phyloP scores from a whole-genome alignment of 2,888 invertebrate genomes.

The Pycnomerus fuliginosus region DNA sequence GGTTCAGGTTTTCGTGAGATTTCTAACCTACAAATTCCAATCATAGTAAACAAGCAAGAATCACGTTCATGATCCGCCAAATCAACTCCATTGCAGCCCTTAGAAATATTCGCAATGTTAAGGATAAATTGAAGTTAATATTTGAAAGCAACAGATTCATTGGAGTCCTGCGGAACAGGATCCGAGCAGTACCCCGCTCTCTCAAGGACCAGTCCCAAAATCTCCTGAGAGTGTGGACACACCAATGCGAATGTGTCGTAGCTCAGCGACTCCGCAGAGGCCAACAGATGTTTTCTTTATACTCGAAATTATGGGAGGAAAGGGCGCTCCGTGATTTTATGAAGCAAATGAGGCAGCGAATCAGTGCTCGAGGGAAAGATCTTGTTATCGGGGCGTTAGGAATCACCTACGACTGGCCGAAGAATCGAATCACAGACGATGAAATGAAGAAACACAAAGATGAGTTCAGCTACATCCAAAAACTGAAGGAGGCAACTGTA shows the following conservation, averaged over 20 bases:
- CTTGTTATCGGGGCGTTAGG: slow-evolving; percentile 59
- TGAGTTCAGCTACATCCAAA: slow-evolving; percentile 61
- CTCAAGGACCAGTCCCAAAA: slow-evolving; percentile 55
- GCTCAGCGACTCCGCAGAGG: slow-evolving; percentile 63
- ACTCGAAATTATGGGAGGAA: slow-evolving; percentile 65
- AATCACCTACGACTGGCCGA: slow-evolving; percentile 63
- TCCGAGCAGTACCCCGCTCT: slow-evolving; percentile 34
- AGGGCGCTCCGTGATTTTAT: slow-evolving; percentile 59
- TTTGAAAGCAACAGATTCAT: too few relatives aligned
- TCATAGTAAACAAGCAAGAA: too few relatives aligned
- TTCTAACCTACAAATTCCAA: too few relatives aligned
- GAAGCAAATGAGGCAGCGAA: slow-evolving; percentile 50
- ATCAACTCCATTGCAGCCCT: too few relatives aligned
- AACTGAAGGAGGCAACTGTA: slow-evolving; percentile 56
- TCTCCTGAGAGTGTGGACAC: slow-evolving; percentile 57
- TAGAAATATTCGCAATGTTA: too few relatives aligned
- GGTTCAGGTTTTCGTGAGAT: too few relatives aligned
- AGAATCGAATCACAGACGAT: slow-evolving; percentile 58
- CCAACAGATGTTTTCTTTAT: slow-evolving; percentile 64
- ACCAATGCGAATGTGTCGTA: slow-evolving; percentile 58
- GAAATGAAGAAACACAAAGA: slow-evolving; percentile 58
- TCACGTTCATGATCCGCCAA: too few relatives aligned
- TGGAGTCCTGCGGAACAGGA: too few relatives aligned
- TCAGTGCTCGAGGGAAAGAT: slow-evolving; percentile 56
- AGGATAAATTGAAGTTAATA: too few relatives aligned